phyloP scores from a whole-genome alignment of 2,888 invertebrate species.

The Drymonia ruficornis region DNA sequence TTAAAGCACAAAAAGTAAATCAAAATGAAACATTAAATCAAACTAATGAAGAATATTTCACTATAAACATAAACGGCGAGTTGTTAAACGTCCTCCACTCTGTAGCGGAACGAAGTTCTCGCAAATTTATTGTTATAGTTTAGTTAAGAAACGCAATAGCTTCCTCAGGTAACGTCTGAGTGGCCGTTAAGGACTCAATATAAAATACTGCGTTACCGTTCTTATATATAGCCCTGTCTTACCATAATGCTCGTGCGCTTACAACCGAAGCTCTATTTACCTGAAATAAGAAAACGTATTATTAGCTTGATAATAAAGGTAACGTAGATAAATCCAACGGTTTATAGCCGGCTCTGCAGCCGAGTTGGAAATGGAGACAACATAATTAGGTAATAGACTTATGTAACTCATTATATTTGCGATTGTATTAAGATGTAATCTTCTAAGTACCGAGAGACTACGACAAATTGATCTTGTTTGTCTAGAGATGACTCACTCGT shows the following conservation, averaged over 20 bases:
- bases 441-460: no score
- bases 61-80: conserved; percentile 59
- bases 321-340: conserved; percentile 14
- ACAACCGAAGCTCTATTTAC: conserved; percentile 50
- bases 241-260: conserved; percentile 28
- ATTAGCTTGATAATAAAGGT: conserved; percentile 38
- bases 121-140: conserved; percentile 75
- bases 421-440: no score
- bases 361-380: not conserved
- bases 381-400: not conserved
- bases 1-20: conserved; percentile 16
- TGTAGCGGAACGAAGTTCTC: conserved; percentile 65
- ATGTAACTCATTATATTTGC: no score
- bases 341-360: conserved; percentile 2
- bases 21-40: conserved; percentile 39
- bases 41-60: conserved; percentile 55
- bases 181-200: conserved; percentile 59
- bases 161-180: conserved; percentile 51
- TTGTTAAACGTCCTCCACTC: conserved; percentile 58
- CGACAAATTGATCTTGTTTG: no score
- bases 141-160: conserved; percentile 67
- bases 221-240: conserved; percentile 45
- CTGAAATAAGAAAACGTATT: conserved; percentile 55
- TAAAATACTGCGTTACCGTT: conserved; percentile 56
- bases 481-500: no score